Evolutionary conservation across 2,797 vertebrate genomes (phyloP), one percentile per base, ranked within the genome.

Genomic region (Halcyon chelicuti): DNA sequence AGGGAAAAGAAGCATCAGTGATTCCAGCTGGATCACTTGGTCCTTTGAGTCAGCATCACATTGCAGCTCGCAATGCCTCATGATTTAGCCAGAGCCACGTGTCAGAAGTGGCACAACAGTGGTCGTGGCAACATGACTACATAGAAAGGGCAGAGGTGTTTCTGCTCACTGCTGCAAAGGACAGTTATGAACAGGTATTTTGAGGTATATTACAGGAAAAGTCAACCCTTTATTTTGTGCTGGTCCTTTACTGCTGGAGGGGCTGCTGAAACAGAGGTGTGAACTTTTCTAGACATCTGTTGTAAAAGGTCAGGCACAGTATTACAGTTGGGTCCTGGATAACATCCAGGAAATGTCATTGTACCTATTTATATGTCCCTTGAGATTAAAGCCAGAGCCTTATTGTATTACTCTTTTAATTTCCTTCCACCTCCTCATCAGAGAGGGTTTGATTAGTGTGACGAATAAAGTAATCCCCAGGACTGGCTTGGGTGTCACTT

Each of bases 311-410:
- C 93, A 90, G 73, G 60, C 55, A 78, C 47, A 20, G 23, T 78
- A 29, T 55, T 44, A 54, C 55, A 92, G 76, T 1, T 81, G 61
- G 29, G 46, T 40, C 51, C 65, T 86, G 89, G 82, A 46, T 40
- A 33, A 75, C 0, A 1, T 67, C 79, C 78, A 88, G 77, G 66
- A 90, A 90, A 94, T 66, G 17, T 90, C 76, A 88, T 86, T 94
- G 85, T 94, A 76, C 51, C 73, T 95, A 90, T 94, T 97, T 96
- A 84, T 86, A 77, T 2, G 31, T 29, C 68, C 51, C 42, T 55
- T 35, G 62, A 5, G 55, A 89, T 93, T 44, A 72, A 21, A 51
- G 25, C n/a, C 4, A n/a, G 58, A 75, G 47, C 49, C 60, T 88
- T 75, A 23, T 17, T 77, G 40, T 33, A 46, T 88, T 70, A 80